Evolutionary conservation across 1,140 invertebrate species (phyloP), one percentile per base, ranked within the genome.

Genomic region (Macrobrachium nipponense): DNA sequence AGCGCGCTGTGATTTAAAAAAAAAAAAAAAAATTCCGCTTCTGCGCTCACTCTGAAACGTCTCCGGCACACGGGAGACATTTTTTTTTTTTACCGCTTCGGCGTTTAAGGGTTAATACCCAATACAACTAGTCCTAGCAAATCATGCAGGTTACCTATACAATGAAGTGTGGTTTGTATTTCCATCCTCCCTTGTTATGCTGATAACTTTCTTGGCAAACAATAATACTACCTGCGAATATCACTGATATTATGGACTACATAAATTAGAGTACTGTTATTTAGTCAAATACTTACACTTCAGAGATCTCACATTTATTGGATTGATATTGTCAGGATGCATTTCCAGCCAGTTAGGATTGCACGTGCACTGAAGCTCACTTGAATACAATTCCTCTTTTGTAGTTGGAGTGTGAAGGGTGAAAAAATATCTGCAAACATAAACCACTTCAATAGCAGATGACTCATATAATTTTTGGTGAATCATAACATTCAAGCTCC

Each of bases 331-430:
- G 23, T 86, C 83, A 12, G 44, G 77, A n/a, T 86, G 75, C 14
- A 86, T 73, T 60, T 86, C 83, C 51, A 72, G 10, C 83, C 83
- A 86, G 66, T 72, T 86, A 17, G 83, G 83, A 23, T 80, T 86
- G 27, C 62, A 15, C 23, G 83, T 80, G 59, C 83, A 80, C 83
- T 86, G 77, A 72, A 86, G 83, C 59, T 86, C 83, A 86, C 83
- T 86, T 15, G 64, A 79, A 61, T 73, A 86, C 20, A 86, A 44
- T 59, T 86, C 77, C 18, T 86, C 77, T 20, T 86, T 86, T 51
- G 43, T 86, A 20, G 23, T 27, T 61, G 83, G 77, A 14, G 66
- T 36, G 27, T 86, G 77, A 12, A 86, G 66, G 51, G 77, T 62
- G 23, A 72, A 86, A 60, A 80, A 86, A 27, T 86, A 86, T 23